Percentiles rank a stretch among this genome's conserved stretches.
Evolutionary conservation across 2,113 vertebrate genomes (phyloP).

Genomic region (Pomatostomus ruficeps): DNA sequence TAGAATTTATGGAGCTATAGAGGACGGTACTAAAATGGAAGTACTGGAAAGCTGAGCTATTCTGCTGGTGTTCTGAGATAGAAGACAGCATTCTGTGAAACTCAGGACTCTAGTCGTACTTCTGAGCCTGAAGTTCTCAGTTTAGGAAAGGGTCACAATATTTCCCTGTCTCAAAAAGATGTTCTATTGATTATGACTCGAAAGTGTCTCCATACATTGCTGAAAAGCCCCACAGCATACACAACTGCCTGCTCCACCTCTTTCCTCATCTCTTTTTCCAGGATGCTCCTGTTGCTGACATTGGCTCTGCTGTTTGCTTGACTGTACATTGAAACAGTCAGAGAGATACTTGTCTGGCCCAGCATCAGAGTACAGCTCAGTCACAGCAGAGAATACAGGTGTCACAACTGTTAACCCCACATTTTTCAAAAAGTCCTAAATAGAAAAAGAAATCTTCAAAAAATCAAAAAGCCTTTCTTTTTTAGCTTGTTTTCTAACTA

Average conservation of each 20-base stretch:
- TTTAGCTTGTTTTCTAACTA: not conserved
- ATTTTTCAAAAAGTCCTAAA: not conserved
- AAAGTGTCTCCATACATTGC: not conserved
- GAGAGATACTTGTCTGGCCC: not conserved
- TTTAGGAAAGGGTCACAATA: not conserved
- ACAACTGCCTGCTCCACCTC: not conserved
- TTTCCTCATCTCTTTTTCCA: not conserved
- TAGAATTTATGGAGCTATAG: not conserved
- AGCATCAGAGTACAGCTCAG: not conserved
- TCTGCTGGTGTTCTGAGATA: not conserved
- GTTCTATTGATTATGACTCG: not conserved
- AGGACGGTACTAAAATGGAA: not conserved
- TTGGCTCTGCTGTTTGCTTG: not conserved
- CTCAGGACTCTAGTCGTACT: not conserved
- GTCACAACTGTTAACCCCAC: not conserved
- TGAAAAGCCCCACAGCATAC: not conserved
- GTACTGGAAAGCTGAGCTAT: not conserved
- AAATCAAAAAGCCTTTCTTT: not conserved
- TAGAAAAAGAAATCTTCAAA: not conserved
- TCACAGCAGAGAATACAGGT: not conserved
- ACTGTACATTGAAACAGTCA: fast-evolving
- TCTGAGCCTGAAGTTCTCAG: not conserved
- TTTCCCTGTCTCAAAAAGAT: not conserved
- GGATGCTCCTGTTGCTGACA: not conserved
- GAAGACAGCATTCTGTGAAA: not conserved